Percentiles rank a stretch among this genome's conserved stretches.
Conservation (phyloP, 2,113 vertebrate genomes). For the Xiphorhynchus elegans region DNA sequence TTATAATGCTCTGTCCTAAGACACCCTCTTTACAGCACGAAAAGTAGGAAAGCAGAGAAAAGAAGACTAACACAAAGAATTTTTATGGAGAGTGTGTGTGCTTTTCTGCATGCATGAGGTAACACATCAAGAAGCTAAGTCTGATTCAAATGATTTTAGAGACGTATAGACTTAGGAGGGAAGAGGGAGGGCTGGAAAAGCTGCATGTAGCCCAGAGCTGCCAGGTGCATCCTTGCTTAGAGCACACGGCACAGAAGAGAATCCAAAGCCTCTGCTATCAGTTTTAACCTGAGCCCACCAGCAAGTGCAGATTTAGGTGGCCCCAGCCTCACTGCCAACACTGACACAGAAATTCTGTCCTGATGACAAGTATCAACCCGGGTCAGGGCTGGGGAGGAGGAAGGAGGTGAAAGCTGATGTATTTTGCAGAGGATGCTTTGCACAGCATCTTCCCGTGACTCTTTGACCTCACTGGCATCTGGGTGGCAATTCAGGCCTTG, state of each 20-base stretch:
- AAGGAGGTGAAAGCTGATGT: background rate
- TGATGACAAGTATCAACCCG: background rate
- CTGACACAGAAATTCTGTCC: background rate
- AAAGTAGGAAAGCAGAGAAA: background rate
- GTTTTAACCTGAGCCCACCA: background rate
- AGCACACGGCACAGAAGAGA: background rate
- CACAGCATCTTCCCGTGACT: background rate
- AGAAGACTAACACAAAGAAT: background rate
- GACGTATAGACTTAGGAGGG: background rate
- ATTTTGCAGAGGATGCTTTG: background rate
- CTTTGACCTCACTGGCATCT: background rate
- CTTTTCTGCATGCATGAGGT: background rate
- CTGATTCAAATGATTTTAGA: background rate
- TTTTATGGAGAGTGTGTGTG: background rate
- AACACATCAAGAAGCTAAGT: background rate
- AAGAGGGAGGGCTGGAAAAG: background rate
- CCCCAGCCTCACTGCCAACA: background rate
- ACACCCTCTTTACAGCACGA: background rate
- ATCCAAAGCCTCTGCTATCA: background rate
- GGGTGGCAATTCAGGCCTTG: background rate
- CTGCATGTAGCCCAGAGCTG: background rate
- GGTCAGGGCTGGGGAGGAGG: background rate
- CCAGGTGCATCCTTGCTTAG: background rate
- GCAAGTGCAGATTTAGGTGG: background rate
- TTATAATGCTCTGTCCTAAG: background rate